Evolutionary conservation across 2,797 vertebrate genomes (phyloP), one percentile per base, ranked within the genome.

Genomic region (Malacoctenus gilli): DNA sequence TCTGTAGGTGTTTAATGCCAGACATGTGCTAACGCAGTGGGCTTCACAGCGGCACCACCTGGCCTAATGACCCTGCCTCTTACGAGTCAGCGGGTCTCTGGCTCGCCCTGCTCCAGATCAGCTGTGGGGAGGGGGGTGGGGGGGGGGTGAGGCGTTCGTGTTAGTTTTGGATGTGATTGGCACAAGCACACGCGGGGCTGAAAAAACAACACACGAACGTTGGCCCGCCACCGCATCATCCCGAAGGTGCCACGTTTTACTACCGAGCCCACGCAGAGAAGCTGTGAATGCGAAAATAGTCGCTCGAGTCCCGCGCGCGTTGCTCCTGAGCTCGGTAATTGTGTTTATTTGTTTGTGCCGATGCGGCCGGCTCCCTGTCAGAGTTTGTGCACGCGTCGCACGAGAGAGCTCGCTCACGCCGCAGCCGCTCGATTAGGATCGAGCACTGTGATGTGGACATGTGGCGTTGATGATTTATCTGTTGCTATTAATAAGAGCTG

Each of bases 1-100:
- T 48, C 79, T 77, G 75, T 72, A 65, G 80, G 84, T 75, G 70
- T 56, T n/a, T 79, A 89, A 91, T 79, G 59, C 52, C 71, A 80
- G 68, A 89, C 91, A 91, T 91, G 87, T 92, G 92, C 82, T 82
- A n/a, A 71, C 89, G 79, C 85, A 60, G 87, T 57, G 69, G 83
- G 86, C 13, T 52, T 75, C 78, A 14, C 73, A 80, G 82, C 41
- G 39, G 72, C 85, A 75, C 82, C 86, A 81, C 79, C 77, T 89
- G 75, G 80, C 72, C 84, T 82, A 88, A 89, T 85, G 77, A 84
- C 85, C 87, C 82, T 60, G 67, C 72, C 81, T 87, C 62, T 89
- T 87, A 89, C 76, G 39, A 89, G 84, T 85, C 91, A 89, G 91
- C 86, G 59, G 89, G 91, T 81, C 85, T 74, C 75, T 92, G 90